These are phyloP conservation scores for Morpho achilles DNA, from an alignment of 2,888 invertebrate genomes.

Conservation along the genomic window DNA sequence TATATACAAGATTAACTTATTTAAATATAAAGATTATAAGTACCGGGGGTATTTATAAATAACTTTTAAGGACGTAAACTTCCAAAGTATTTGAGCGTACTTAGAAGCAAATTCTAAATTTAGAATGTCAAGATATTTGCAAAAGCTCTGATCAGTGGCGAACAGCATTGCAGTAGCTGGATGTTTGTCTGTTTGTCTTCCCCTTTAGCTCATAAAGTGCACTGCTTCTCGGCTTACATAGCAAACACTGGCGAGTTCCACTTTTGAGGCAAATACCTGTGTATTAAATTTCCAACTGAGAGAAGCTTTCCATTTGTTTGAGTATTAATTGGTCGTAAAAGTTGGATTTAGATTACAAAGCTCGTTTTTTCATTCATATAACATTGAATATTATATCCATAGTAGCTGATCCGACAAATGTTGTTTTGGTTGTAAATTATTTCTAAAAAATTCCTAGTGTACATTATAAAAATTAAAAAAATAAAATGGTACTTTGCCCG, in stretches of 20 bases:
- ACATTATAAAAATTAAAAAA: too few species aligned
- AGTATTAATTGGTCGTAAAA: conserved; percentile 20
- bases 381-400: neutral
- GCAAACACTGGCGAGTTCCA: conserved; percentile 23
- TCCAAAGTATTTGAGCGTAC: too few species aligned
- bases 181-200: conserved; percentile 23
- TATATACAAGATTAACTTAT: too few species aligned
- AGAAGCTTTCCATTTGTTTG: conserved; percentile 20
- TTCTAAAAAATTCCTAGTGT: too few species aligned
- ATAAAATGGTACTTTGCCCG: too few species aligned
- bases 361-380: neutral
- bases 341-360: conserved; percentile 2
- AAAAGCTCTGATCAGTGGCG: conserved; percentile 19
- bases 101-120: conserved; percentile 14
- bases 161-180: conserved; percentile 21
- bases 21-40: too few species aligned
- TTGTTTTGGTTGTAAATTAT: too few species aligned
- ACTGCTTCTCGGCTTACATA: conserved; percentile 24
- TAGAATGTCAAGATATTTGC: conserved; percentile 19
- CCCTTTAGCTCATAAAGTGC: conserved; percentile 25
- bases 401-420: too few species aligned
- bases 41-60: too few species aligned
- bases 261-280: conserved; percentile 24
- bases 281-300: conserved; percentile 21
- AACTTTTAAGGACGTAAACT: too few species aligned